Conservation (phyloP, 2,888 invertebrate species). For the Stenurella melanura region DNA sequence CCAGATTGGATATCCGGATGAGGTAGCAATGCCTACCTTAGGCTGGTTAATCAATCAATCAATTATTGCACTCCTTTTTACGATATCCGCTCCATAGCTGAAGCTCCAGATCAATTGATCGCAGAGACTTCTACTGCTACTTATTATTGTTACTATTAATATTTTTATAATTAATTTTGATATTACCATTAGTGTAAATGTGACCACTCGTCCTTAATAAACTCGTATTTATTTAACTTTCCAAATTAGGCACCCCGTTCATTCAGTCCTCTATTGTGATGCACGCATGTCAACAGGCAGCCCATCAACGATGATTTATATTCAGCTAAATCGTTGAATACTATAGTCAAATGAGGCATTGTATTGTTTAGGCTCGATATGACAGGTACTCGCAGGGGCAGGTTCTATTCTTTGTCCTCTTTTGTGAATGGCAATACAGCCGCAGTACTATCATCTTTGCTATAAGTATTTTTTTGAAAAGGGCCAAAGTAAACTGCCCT, state of each 20-base stretch:
- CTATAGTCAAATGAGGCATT: constrained; percentile 46
- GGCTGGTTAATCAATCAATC: too few species aligned
- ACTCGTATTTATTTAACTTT: constrained; percentile 5
- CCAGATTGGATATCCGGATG: too few species aligned
- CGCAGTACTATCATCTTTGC: constrained; percentile 40
- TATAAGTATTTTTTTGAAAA: constrained; percentile 39
- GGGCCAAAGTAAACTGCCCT: constrained; percentile 13
- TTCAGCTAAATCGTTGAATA: constrained; percentile 46
- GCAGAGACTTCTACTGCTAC: too few species aligned
- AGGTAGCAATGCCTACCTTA: too few species aligned
- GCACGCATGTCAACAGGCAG: constrained; percentile 45
- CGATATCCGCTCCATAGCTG: too few species aligned
- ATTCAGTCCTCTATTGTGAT: constrained; percentile 41
- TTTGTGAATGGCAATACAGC: constrained; percentile 48
- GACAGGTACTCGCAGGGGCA: constrained; percentile 50
- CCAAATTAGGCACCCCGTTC: constrained; percentile 40
- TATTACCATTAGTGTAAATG: background rate
- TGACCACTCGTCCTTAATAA: background rate
- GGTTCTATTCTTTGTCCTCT: constrained; percentile 49
- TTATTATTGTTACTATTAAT: too few species aligned
- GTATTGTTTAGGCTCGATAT: constrained; percentile 41
- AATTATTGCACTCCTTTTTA: too few species aligned
- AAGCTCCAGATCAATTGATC: too few species aligned
- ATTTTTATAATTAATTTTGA: too few species aligned
- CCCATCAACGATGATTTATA: constrained; percentile 48